A percentile compares a stretch with the other conserved stretches of the same genome.
These are phyloP conservation scores for Mizuhopecten yessoensis DNA, from an alignment of 1,140 invertebrate genomes.

Conservation along the genomic window DNA sequence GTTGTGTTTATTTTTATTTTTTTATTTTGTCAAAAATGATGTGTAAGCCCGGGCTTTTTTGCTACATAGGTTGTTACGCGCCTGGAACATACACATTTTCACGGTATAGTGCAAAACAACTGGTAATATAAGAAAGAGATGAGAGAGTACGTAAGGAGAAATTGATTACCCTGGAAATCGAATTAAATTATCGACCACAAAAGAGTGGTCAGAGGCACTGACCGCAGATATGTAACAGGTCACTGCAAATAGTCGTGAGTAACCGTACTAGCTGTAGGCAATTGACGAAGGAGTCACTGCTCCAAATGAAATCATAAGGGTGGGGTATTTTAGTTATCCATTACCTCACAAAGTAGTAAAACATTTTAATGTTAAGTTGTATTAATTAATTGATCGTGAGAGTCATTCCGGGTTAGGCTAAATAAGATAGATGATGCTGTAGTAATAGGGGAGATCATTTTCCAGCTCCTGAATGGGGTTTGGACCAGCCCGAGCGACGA, in stretches of 20 bases:
- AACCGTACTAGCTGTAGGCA: neutral
- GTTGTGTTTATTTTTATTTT: no score
- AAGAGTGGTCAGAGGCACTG: neutral
- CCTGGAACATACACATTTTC: no score
- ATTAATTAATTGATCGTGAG: slow-evolving; percentile 26
- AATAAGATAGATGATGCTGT: slow-evolving; percentile 39
- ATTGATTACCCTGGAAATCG: neutral
- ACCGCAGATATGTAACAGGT: slow-evolving; percentile 27
- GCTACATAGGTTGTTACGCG: no score
- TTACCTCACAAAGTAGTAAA: neutral
- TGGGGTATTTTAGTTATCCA: neutral
- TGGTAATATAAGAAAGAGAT: neutral
- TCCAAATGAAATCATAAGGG: slow-evolving; percentile 33
- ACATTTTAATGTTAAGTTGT: slow-evolving; percentile 23
- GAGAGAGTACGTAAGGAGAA: neutral
- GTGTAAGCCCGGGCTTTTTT: no score
- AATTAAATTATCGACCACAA: neutral
- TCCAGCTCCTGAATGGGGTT: neutral
- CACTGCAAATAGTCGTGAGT: neutral
- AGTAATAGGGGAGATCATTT: neutral
- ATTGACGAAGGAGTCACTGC: neutral
- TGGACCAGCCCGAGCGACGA: slow-evolving; percentile 29
- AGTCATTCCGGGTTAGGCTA: neutral
- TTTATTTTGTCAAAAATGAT: no score
- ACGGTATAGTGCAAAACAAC: neutral